Evolutionary conservation across 1,140 invertebrate genomes (phyloP).

Genomic region (Stegodyphus dumicola): DNA sequence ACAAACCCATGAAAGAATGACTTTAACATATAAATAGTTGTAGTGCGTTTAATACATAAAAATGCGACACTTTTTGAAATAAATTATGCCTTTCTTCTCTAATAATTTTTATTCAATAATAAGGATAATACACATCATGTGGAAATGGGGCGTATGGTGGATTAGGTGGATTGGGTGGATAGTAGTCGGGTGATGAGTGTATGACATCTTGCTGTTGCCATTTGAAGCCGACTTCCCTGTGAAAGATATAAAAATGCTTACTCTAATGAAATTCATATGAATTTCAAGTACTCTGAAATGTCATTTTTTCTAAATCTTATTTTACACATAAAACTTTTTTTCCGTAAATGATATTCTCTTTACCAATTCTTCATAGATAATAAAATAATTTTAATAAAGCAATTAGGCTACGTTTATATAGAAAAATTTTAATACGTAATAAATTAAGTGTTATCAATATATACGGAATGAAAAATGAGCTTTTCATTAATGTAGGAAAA

Average conservation of each 20-base stretch:
- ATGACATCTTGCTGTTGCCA: constrained; percentile 18
- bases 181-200: not conserved
- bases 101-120: not conserved
- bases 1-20: too few species aligned
- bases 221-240: constrained; percentile 7
- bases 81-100: not conserved
- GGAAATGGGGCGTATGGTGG: constrained; percentile 2
- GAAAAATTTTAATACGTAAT: too few species aligned
- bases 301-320: not conserved
- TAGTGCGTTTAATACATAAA: too few species aligned
- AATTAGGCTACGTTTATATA: too few species aligned
- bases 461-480: too few species aligned
- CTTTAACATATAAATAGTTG: too few species aligned
- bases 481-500: too few species aligned
- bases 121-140: constrained; percentile 20
- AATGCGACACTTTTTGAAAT: too few species aligned
- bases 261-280: not conserved
- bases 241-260: not conserved
- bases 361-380: too few species aligned
- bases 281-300: not conserved
- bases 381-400: too few species aligned
- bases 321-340: not conserved
- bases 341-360: too few species aligned
- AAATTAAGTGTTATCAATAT: too few species aligned
- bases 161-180: constrained; percentile 7